phyloP scores from a whole-genome alignment of 2,797 vertebrate species.

The Squalus acanthias region DNA sequence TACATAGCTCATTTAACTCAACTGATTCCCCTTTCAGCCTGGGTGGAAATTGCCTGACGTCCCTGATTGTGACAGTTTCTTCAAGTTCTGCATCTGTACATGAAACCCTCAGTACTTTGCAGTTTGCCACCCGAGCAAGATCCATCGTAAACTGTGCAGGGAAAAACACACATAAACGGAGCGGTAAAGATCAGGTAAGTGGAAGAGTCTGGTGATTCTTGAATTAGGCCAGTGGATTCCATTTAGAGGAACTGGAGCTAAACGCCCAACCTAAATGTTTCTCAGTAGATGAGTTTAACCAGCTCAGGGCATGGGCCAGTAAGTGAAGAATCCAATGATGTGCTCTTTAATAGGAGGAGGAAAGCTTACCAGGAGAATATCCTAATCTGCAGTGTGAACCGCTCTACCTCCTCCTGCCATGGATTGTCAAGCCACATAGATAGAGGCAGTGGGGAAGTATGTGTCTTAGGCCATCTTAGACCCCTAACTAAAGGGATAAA shows the following conservation, averaged over 20 bases:
- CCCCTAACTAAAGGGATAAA: neutral
- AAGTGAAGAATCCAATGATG: neutral
- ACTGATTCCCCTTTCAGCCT: slow-evolving; percentile 15
- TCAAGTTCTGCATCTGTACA: slow-evolving; percentile 42
- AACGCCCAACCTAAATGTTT: neutral
- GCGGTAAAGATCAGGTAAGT: slow-evolving; percentile 34
- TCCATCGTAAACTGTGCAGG: slow-evolving; percentile 37
- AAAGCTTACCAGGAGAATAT: neutral
- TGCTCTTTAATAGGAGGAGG: neutral
- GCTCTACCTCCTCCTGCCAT: neutral
- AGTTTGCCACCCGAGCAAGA: slow-evolving; percentile 51
- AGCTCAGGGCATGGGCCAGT: neutral
- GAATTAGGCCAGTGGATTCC: neutral
- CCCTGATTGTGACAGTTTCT: slow-evolving; percentile 47
- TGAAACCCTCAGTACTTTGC: slow-evolving; percentile 49
- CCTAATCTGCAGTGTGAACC: neutral
- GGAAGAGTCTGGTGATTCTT: neutral
- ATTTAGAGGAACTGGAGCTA: neutral
- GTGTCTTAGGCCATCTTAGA: neutral
- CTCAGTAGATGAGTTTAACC: neutral
- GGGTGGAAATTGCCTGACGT: slow-evolving; percentile 50
- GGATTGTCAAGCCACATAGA: neutral
- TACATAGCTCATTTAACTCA: neutral
- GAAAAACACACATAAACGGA: slow-evolving; percentile 27
- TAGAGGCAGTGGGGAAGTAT: neutral